Conservation (phyloP, 2,797 vertebrate species). For the Enoplosus armatus region DNA sequence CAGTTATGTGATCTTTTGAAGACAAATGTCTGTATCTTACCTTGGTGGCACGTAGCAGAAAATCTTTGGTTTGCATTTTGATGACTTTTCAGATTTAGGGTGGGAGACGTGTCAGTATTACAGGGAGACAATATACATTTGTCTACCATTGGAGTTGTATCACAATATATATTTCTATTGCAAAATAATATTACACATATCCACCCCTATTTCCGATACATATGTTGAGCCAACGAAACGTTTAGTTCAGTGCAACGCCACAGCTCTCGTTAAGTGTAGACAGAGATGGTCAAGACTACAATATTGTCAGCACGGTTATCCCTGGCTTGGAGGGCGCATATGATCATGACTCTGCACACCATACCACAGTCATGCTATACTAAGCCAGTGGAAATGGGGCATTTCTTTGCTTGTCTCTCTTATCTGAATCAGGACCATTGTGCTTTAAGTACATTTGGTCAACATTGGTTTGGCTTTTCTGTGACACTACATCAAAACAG, state of each 20-base stretch:
- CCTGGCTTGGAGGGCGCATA: background rate
- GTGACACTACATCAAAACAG: background rate
- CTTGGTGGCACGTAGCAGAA: background rate
- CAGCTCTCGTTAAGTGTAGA: background rate
- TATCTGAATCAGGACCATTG: background rate
- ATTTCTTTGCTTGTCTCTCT: conserved; percentile 2
- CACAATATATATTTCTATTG: background rate
- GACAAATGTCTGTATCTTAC: background rate
- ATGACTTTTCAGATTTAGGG: background rate
- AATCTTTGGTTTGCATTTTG: background rate
- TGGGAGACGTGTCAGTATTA: background rate
- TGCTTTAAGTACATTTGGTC: background rate
- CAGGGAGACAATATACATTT: background rate
- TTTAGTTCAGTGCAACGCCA: background rate
- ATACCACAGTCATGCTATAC: background rate
- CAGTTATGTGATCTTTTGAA: background rate
- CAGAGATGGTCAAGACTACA: background rate
- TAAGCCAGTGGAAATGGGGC: background rate
- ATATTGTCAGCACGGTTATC: background rate
- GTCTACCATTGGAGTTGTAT: background rate
- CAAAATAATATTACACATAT: background rate
- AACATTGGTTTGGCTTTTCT: background rate
- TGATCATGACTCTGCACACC: background rate
- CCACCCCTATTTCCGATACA: background rate
- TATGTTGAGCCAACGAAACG: background rate